Base-by-base conservation (phyloP, 2,797 vertebrate genomes). In the Cottoperca gobio region DNA sequence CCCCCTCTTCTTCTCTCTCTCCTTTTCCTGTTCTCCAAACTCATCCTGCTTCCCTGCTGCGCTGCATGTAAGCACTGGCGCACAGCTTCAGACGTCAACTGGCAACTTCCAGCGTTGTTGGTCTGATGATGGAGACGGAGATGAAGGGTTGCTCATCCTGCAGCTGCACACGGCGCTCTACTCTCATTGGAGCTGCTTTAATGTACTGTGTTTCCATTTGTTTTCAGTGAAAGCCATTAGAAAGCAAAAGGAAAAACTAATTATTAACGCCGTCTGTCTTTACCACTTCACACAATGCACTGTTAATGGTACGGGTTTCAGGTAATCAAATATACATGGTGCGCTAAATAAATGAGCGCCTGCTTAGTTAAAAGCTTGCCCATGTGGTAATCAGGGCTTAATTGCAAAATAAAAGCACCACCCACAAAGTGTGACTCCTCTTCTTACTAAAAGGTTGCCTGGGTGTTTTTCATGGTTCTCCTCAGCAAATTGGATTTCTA, bases 321-420 rank as follows among this genome's bases (percentile, higher is more conserved):
- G 53, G 37, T 75, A 50, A 79, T 82, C 74, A 54, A 78, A 81
- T 65, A 79, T 58, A 65, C 54, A 68, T 59, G 52, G 16, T 54
- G 63, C 23, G 31, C 57, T 33, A 69, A 81, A 86, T 48, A 73
- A 79, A 87, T 60, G 24, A 83, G 57, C 82, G 73, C 6, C 61
- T 46, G 52, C 59, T 85, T 67, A 72, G 76, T 73, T 65, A 62
- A 76, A 85, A 85, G 70, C 75, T 61, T 71, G 48, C 59, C 73
- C 49, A 40, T 73, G 68, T 70, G 76, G 37, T 82, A 81, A 89
- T 87, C 60, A 79, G 43, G n/a, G 59, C 2, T 69, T 86, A 57
- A 86, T 87, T 85, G 77, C 2, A 43, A 82, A 84, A 87, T 26
- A 77, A 87, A 81, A 62, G 31, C 67, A 54, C 33, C 74, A 69